These are phyloP conservation scores for Glomeris marginata DNA, from an alignment of 2,888 invertebrate genomes.

Conservation along the genomic window DNA sequence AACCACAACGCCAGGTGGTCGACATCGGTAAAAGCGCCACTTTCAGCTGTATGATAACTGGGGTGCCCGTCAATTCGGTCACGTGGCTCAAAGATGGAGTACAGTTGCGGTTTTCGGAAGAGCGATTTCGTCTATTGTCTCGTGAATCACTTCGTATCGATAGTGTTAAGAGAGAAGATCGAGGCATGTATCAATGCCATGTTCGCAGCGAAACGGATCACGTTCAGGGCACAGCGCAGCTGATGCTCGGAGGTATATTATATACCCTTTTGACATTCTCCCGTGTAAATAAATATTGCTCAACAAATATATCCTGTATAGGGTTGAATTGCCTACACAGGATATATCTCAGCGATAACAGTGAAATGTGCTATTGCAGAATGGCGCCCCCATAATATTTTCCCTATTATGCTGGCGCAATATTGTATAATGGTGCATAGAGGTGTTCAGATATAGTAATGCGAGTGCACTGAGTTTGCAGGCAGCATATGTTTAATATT, in stretches of 20 bases:
- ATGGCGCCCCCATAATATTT: too few relatives aligned
- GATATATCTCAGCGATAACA: too few relatives aligned
- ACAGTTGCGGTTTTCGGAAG: slow-evolving; percentile 13
- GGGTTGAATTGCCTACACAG: too few relatives aligned
- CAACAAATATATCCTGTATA: too few relatives aligned
- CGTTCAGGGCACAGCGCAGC: slow-evolving; percentile 57
- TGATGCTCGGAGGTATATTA: slow-evolving; percentile 37
- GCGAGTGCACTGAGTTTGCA: too few relatives aligned
- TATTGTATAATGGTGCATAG: too few relatives aligned
- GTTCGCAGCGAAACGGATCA: slow-evolving; percentile 24
- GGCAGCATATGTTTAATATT: too few relatives aligned
- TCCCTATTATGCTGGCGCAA: too few relatives aligned
- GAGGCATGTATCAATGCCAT: slow-evolving; percentile 30
- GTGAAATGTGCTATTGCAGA: too few relatives aligned
- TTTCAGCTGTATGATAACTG: slow-evolving; percentile 20
- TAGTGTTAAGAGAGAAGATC: slow-evolving; percentile 28
- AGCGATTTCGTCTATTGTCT: slow-evolving; percentile 10
- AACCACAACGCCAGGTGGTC: slow-evolving; percentile 12
- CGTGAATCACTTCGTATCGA: slow-evolving; percentile 22
- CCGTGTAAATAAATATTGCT: too few relatives aligned
- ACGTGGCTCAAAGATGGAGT: slow-evolving; percentile 19
- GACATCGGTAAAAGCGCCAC: slow-evolving; percentile 35
- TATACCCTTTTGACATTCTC: too few relatives aligned
- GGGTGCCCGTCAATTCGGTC: slow-evolving; percentile 17
- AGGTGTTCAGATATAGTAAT: too few relatives aligned